A percentile compares a stretch with the other conserved stretches of the same genome.
Conservation (phyloP, 2,797 vertebrate species). For the Astyanax mexicanus region DNA sequence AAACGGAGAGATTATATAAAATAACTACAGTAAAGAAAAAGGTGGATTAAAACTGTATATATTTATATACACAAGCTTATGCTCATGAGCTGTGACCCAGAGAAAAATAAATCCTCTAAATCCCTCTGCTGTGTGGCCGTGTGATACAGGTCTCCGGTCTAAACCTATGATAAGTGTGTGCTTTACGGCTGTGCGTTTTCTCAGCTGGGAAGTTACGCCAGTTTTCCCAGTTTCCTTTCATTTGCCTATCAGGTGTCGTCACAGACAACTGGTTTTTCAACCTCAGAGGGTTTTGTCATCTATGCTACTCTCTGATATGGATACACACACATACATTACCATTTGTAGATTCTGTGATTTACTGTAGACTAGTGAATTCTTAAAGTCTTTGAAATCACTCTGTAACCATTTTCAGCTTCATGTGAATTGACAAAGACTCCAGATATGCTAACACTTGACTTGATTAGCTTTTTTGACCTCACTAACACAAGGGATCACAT, state of each 20-base stretch:
- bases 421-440: no score
- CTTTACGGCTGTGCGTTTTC: not conserved
- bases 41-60: not conserved
- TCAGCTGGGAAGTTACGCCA: not conserved
- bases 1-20: not conserved
- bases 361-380: no score
- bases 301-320: not conserved
- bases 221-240: not conserved
- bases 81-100: not conserved
- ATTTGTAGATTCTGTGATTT: no score
- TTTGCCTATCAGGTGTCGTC: not conserved
- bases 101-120: not conserved
- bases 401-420: no score
- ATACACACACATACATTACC: not conserved
- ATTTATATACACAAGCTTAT: slow-evolving; percentile 21
- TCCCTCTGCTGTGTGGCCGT: not conserved
- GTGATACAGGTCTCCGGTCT: not conserved
- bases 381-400: no score
- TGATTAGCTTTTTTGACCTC: no score
- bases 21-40: not conserved
- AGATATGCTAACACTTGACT: no score
- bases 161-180: not conserved
- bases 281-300: not conserved
- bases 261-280: not conserved
- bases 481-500: no score